Evolutionary conservation across 2,888 invertebrate genomes (phyloP).

Genomic region (Gortyna flavago): DNA sequence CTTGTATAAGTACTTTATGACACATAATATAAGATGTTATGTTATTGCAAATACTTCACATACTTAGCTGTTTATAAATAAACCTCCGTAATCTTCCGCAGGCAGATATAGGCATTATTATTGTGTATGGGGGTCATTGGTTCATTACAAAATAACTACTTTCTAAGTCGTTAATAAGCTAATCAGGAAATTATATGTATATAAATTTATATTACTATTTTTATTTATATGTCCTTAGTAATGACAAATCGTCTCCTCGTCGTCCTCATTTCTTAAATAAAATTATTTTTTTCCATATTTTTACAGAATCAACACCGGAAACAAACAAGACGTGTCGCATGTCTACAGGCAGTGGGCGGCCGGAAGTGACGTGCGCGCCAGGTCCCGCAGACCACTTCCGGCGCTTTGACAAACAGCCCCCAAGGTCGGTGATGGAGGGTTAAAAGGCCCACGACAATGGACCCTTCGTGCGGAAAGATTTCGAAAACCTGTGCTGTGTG

Average conservation of each 20-base stretch:
- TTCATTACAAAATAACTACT: background rate
- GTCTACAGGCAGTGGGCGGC: slow-evolving; percentile 69
- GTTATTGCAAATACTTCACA: slow-evolving; percentile 9
- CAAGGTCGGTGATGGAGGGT: slow-evolving; percentile 70
- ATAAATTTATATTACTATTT: background rate
- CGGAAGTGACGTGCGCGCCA: slow-evolving; percentile 76
- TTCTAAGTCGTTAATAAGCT: background rate
- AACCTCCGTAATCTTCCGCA: background rate
- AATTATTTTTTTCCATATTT: slow-evolving; percentile 32
- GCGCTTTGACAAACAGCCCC: slow-evolving; percentile 81
- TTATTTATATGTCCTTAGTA: background rate
- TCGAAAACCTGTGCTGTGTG: slow-evolving; percentile 42
- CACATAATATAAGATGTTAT: background rate
- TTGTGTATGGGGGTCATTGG: background rate
- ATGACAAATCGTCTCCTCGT: background rate
- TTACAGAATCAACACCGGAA: slow-evolving; percentile 65
- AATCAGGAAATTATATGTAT: background rate
- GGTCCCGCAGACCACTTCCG: slow-evolving; percentile 80
- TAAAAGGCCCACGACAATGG: slow-evolving; percentile 56
- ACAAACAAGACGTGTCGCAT: slow-evolving; percentile 74
- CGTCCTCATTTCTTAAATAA: background rate
- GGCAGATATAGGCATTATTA: background rate
- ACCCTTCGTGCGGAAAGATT: slow-evolving; percentile 40
- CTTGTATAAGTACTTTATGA: slow-evolving; percentile 13
- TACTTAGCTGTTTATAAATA: slow-evolving; percentile 13